Base-by-base conservation (phyloP, 2,113 vertebrate genomes). In the Phrynosoma blainvillii region DNA sequence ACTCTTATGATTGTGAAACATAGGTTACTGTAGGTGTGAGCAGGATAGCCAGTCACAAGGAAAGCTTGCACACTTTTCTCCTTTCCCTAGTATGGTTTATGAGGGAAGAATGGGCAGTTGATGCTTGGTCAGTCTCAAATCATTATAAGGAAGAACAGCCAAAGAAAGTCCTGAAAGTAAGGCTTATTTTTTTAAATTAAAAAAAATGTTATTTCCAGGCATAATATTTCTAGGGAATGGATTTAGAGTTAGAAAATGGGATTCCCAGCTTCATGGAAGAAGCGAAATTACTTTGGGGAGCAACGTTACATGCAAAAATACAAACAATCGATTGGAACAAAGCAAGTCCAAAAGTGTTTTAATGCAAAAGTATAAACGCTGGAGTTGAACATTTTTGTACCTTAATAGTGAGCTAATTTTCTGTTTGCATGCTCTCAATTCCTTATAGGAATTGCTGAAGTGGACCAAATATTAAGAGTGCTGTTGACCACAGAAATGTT, bases 401-500 rank as follows among this genome's bases (percentile, higher is more conserved):
- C n/a, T 65, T 13, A 40, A 82, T 42, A 27, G 59, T 14, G 40
- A 40, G 7, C 14, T 56, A 59, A 59, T n/a, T 59, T 21, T 59
- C n/a, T 56, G 30, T 79, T 56, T 59, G 14, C 78, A 79, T 9
- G 6, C 16, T 79, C 27, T 56, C 47, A 18, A 77, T 12, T 81
- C 74, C 75, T 82, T 47, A 13, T 95, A 99, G 98, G 99, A 73
- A 81, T 98, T 79, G 83, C 95, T 7, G 98, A 99, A 93, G 91
- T 99, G 87, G 98, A 99, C 96, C 98, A 99, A 94, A 98, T 99
- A 88, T 94, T 99, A 87, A 99, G 98, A 0, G 98, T 99, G 92
- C 97, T 99, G 89, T 95, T 99, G 74, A 99, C 98, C 18, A 99
- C 98, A 0, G 98, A 99, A 93, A 99, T 99, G 99, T 99, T 99